Conservation (phyloP, 2,888 invertebrate species). For the Diabrotica balteata region DNA sequence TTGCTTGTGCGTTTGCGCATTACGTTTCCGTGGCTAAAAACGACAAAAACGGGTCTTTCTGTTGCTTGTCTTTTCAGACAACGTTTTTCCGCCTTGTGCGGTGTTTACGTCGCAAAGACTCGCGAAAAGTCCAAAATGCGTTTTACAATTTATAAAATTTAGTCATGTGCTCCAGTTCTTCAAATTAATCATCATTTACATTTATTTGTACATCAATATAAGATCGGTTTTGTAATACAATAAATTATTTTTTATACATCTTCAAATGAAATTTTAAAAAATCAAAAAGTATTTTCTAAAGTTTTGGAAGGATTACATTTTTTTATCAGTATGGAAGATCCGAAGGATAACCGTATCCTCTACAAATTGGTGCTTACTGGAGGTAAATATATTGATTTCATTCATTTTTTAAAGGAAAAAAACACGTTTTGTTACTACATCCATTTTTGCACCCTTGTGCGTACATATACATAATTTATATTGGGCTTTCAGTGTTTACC, state of each 20-base stretch:
- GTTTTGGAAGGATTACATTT: slow-evolving; percentile 10
- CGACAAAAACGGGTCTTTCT: slow-evolving; percentile 19
- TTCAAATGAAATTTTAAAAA: slow-evolving; percentile 26
- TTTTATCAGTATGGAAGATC: slow-evolving; percentile 45
- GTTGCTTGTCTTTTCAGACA: slow-evolving; percentile 18
- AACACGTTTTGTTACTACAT: too few species aligned
- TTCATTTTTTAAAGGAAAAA: slow-evolving; percentile 9
- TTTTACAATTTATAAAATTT: slow-evolving; percentile 44
- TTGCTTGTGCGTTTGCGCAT: slow-evolving; percentile 12
- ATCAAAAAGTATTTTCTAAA: not conserved
- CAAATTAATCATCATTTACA: slow-evolving; percentile 43
- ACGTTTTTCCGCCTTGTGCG: slow-evolving; percentile 45
- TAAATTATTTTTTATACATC: slow-evolving; percentile 24
- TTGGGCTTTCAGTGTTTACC: too few species aligned
- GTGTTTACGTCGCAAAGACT: slow-evolving; percentile 38
- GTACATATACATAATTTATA: too few species aligned
- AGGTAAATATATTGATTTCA: slow-evolving; percentile 68
- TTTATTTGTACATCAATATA: slow-evolving; percentile 40
- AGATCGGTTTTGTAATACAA: slow-evolving; percentile 13
- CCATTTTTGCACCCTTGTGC: too few species aligned
- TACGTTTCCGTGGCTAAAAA: slow-evolving; percentile 5
- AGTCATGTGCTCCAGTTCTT: slow-evolving; percentile 51
- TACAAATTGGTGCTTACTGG: slow-evolving; percentile 89
- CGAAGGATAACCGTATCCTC: slow-evolving; percentile 65
- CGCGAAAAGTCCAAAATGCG: slow-evolving; percentile 42